A percentile compares a stretch with the other conserved stretches of the same genome.
These are phyloP conservation scores for Polypedilum pembai DNA, from an alignment of 1,140 invertebrate species.

Conservation along the genomic window DNA sequence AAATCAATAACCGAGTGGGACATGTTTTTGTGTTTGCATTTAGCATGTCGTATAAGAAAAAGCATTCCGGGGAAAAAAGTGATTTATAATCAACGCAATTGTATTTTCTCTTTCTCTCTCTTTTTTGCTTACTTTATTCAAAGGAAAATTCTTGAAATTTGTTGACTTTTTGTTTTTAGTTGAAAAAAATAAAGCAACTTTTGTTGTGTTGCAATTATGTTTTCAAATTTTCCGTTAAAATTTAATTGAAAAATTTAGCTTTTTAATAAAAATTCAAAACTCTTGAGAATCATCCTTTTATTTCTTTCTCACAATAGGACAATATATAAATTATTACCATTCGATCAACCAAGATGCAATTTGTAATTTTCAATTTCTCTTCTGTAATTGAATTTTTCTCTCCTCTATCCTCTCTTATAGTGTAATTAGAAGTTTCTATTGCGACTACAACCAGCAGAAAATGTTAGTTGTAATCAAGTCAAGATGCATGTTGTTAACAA, in stretches of 20 bases:
- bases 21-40: conserved; percentile 13
- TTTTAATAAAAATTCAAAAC: too few relatives aligned
- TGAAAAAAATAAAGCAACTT: too few relatives aligned
- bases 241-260: too few relatives aligned
- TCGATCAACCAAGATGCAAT: not conserved
- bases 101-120: not conserved
- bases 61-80: not conserved
- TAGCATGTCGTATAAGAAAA: not conserved
- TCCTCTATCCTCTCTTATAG: not conserved
- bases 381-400: conserved; percentile 5
- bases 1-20: not conserved
- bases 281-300: too few relatives aligned
- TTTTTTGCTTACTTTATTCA: too few relatives aligned
- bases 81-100: conserved; percentile 18
- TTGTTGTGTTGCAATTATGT: too few relatives aligned
- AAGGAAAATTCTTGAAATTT: too few relatives aligned
- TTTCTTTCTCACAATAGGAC: too few relatives aligned
- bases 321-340: not conserved
- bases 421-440: conserved; percentile 13
- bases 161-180: too few relatives aligned
- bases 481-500: not conserved
- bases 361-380: not conserved
- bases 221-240: too few relatives aligned
- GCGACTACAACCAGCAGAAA: not conserved
- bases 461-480: not conserved